These are phyloP conservation scores for Pyralis farinalis DNA, from an alignment of 2,888 invertebrate species.

Conservation along the genomic window DNA sequence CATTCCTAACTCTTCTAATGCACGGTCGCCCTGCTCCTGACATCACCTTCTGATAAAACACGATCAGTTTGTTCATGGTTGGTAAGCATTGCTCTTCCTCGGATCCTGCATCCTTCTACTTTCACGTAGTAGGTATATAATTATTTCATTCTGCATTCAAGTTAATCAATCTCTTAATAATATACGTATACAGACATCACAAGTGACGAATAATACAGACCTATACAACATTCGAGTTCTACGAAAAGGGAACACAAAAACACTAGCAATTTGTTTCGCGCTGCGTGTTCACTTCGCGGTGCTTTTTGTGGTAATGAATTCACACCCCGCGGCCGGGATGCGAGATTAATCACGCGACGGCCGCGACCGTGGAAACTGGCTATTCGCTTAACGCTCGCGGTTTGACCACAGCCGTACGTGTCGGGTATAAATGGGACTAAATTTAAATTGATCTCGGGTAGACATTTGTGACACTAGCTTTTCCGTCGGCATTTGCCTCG, in stretches of 20 bases:
- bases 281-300: neutral
- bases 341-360: conserved; percentile 4
- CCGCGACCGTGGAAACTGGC: neutral
- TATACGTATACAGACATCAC: neutral
- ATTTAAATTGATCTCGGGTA: too few relatives aligned
- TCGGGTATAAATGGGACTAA: conserved; percentile 12
- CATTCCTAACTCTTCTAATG: too few relatives aligned
- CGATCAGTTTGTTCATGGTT: too few relatives aligned
- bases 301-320: conserved; percentile 1
- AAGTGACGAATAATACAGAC: neutral
- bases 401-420: conserved; percentile 14
- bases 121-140: too few relatives aligned
- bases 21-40: too few relatives aligned
- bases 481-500: too few relatives aligned
- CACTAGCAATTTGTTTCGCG: conserved; percentile 1
- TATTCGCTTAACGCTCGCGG: conserved; percentile 4
- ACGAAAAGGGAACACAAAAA: neutral
- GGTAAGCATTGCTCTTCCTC: too few relatives aligned
- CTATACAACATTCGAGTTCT: neutral
- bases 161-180: neutral
- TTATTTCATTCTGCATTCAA: too few relatives aligned
- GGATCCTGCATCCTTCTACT: too few relatives aligned
- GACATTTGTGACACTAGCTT: too few relatives aligned
- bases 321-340: neutral
- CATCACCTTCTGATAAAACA: too few relatives aligned